Evolutionary conservation across 2,113 vertebrate genomes (phyloP).

Genomic region (Urocolius indicus): DNA sequence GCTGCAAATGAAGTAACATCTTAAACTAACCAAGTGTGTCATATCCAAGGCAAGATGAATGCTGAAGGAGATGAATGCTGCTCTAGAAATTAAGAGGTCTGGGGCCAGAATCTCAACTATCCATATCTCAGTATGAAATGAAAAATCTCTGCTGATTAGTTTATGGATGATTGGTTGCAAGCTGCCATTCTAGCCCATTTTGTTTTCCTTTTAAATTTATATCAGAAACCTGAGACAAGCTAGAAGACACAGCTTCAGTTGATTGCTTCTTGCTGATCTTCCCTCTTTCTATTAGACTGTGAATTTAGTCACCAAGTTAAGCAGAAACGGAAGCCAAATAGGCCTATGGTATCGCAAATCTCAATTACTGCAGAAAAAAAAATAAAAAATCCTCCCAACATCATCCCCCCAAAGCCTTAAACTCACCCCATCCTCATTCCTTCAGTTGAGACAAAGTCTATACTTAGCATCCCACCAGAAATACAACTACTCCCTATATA

Average conservation of each 20-base stretch:
- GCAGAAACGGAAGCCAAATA: background rate
- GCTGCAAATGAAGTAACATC: background rate
- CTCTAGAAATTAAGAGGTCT: background rate
- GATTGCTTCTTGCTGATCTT: background rate
- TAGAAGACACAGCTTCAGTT: background rate
- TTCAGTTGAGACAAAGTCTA: background rate
- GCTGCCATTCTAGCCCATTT: background rate
- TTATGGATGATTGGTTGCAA: background rate
- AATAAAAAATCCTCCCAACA: background rate
- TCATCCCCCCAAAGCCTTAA: accelerated
- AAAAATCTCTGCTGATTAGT: background rate
- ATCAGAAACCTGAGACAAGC: background rate
- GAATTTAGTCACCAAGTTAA: background rate
- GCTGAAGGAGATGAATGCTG: background rate
- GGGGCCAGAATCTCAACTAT: background rate
- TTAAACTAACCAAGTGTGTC: background rate
- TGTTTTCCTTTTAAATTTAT: background rate
- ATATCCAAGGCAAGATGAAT: background rate
- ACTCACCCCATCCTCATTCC: background rate
- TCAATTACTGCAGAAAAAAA: background rate
- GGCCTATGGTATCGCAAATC: background rate
- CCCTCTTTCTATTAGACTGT: background rate
- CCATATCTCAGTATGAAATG: background rate
- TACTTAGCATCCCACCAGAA: background rate
- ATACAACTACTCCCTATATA: accelerated